Evolutionary conservation across 2,888 invertebrate species (phyloP).

Genomic region (Schrankia costaestrigalis): DNA sequence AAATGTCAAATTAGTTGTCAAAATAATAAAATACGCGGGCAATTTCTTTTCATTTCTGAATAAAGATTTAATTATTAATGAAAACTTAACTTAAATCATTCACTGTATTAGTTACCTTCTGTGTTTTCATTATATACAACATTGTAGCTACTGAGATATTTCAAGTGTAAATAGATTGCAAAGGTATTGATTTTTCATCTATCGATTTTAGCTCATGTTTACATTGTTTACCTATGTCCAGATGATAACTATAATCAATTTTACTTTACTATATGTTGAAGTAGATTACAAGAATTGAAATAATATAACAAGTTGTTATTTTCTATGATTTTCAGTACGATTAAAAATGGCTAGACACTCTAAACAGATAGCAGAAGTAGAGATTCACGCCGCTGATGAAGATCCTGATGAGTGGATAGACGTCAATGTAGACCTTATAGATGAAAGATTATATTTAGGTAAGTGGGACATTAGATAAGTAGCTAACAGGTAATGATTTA

Average conservation of each 20-base stretch:
- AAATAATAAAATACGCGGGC: slow-evolving; percentile 26
- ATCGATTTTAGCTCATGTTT: slow-evolving; percentile 14
- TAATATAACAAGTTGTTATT: background rate
- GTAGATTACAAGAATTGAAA: background rate
- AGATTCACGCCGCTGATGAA: slow-evolving; percentile 57
- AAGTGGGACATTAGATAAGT: no score
- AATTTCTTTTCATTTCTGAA: slow-evolving; percentile 11
- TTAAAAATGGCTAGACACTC: slow-evolving; percentile 54
- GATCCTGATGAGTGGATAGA: slow-evolving; percentile 36
- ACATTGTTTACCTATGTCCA: slow-evolving; percentile 4
- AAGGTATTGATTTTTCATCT: slow-evolving; percentile 26
- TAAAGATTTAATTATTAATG: no score
- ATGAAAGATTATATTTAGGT: slow-evolving; percentile 65
- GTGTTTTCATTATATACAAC: no score
- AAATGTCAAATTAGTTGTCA: no score
- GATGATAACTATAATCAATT: no score
- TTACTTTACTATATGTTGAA: background rate
- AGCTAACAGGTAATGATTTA: no score
- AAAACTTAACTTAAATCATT: no score
- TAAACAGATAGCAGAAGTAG: slow-evolving; percentile 60
- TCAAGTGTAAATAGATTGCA: background rate
- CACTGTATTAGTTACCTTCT: no score
- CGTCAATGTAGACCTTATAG: slow-evolving; percentile 63
- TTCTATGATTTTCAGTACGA: slow-evolving; percentile 12
- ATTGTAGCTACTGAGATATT: no score